Conservation (phyloP, 1,140 invertebrate genomes). For the Drosophila tristis region DNA sequence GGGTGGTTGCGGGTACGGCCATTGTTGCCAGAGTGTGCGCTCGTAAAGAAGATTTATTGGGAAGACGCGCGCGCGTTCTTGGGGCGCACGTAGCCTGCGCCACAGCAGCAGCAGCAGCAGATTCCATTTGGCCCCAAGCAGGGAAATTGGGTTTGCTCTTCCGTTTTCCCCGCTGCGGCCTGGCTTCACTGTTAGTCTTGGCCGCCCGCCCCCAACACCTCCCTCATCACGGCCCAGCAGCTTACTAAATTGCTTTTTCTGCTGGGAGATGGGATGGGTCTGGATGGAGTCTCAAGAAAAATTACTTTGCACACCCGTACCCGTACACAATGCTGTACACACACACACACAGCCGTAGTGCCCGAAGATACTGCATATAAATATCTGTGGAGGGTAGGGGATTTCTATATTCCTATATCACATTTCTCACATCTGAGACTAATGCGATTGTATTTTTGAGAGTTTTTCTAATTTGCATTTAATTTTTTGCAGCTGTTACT, state of each 20-base stretch:
- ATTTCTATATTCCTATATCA: slow-evolving; percentile 67
- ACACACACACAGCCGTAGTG: slow-evolving; percentile 23
- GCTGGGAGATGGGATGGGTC: slow-evolving; percentile 5
- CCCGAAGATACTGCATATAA: slow-evolving; percentile 28
- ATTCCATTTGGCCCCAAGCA: slow-evolving; percentile 70
- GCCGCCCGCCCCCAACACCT: not conserved
- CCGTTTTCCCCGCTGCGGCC: slow-evolving; percentile 60
- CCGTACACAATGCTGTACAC: slow-evolving; percentile 26
- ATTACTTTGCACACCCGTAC: slow-evolving; percentile 58
- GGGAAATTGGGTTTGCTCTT: slow-evolving; percentile 80
- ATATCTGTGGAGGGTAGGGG: slow-evolving; percentile 25
- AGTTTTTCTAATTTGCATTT: slow-evolving; percentile 83
- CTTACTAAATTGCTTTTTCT: slow-evolving; percentile 79
- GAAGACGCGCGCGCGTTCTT: slow-evolving; percentile 83
- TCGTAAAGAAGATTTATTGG: slow-evolving; percentile 84
- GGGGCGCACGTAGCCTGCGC: slow-evolving; percentile 59
- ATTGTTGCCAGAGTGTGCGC: slow-evolving; percentile 84
- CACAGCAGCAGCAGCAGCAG: slow-evolving; percentile 37
- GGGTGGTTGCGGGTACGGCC: slow-evolving; percentile 48
- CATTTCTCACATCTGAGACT: slow-evolving; percentile 83
- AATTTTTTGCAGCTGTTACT: slow-evolving; percentile 82
- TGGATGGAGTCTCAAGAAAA: slow-evolving; percentile 62
- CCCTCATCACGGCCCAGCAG: slow-evolving; percentile 64
- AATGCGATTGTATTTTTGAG: slow-evolving; percentile 79
- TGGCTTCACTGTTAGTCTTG: slow-evolving; percentile 16